Evolutionary conservation across 2,113 vertebrate species (phyloP).

Genomic region (Sebastes schlegelii): DNA sequence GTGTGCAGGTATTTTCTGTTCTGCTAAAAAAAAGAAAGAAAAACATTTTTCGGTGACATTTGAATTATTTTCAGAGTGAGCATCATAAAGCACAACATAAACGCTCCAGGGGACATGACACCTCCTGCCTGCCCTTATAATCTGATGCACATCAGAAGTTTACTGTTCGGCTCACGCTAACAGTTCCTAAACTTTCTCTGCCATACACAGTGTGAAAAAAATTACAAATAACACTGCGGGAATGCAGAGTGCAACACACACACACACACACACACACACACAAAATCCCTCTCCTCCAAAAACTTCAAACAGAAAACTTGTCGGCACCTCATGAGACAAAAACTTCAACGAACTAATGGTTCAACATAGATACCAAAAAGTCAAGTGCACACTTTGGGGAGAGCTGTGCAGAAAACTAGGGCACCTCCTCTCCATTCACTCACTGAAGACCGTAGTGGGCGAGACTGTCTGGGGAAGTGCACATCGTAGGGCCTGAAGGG

Average conservation of each 20-base stretch:
- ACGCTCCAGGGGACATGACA: constrained; percentile 1
- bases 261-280: background rate
- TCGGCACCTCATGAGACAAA: constrained; percentile 30
- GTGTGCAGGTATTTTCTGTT: background rate
- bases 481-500: background rate
- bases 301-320: constrained; percentile 38
- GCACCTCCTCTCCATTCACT: constrained; percentile 8
- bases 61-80: background rate
- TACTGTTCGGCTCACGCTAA: background rate
- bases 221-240: background rate
- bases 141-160: background rate
- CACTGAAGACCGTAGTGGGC: background rate
- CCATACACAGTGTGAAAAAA: background rate
- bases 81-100: background rate
- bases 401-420: constrained; percentile 22
- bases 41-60: background rate
- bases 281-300: constrained; percentile 4
- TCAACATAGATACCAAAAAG: constrained; percentile 13
- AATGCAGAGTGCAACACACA: background rate
- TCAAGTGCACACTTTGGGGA: constrained; percentile 24
- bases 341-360: constrained; percentile 7
- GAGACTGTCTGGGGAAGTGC: background rate
- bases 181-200: background rate
- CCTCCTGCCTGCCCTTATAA: constrained; percentile 9
- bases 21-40: background rate